Conservation (phyloP, 2,888 invertebrate genomes). For the Sphecodes monilicornis region DNA sequence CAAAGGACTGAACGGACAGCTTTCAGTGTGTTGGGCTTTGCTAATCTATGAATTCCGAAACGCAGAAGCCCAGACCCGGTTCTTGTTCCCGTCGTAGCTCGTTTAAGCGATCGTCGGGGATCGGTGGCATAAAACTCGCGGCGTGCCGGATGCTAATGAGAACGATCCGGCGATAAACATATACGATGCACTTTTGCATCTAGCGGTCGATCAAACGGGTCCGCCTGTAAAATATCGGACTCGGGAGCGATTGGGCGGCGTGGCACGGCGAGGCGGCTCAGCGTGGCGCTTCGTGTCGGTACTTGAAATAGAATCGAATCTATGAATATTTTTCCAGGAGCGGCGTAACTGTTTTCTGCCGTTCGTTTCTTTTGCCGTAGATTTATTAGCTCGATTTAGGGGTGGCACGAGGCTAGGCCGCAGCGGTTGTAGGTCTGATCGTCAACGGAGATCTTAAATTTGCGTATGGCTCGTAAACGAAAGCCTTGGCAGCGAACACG, state of each 20-base stretch:
- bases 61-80: not conserved
- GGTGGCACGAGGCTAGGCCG: conserved; percentile 23
- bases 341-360: conserved; percentile 23
- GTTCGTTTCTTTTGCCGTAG: conserved; percentile 28
- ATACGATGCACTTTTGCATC: not conserved
- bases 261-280: not conserved
- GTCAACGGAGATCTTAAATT: conserved; percentile 56
- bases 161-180: not conserved
- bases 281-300: not conserved
- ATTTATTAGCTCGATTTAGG: conserved; percentile 57
- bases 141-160: conserved; percentile 1
- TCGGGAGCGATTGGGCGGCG: not conserved
- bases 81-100: not conserved
- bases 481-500: conserved; percentile 14
- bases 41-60: not conserved
- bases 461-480: conserved; percentile 64
- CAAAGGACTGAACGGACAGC: not conserved
- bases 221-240: not conserved
- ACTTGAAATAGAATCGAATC: conserved; percentile 34
- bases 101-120: not conserved
- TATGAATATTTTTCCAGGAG: conserved; percentile 43
- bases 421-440: conserved; percentile 44
- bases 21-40: not conserved
- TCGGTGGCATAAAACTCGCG: not conserved
- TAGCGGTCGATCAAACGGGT: not conserved